Percentiles rank a stretch among this genome's conserved stretches.
Conservation (phyloP, 1,140 invertebrate genomes). For the Papilio aristodemus region DNA sequence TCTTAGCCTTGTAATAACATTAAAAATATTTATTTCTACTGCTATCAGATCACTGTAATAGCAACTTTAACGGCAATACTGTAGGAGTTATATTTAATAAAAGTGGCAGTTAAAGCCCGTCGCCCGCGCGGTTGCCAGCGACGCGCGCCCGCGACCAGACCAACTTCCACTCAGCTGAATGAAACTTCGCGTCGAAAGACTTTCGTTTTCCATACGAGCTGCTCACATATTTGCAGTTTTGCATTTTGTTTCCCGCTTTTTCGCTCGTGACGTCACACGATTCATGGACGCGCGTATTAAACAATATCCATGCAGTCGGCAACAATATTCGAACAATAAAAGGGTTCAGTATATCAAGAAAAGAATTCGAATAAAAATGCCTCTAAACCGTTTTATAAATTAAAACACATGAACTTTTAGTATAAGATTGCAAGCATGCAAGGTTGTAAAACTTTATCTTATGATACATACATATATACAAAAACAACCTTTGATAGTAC, state of each 20-base stretch:
- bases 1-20: background rate
- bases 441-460: too few species aligned
- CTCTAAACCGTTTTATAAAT: background rate
- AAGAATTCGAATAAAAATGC: too few species aligned
- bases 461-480: too few species aligned
- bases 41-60: background rate
- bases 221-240: conserved; percentile 70
- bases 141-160: conserved; percentile 46
- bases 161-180: conserved; percentile 74
- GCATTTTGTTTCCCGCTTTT: conserved; percentile 75
- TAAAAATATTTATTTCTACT: conserved; percentile 8
- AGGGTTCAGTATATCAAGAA: background rate
- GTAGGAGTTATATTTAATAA: background rate
- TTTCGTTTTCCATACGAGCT: conserved; percentile 77
- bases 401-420: too few species aligned
- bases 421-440: too few species aligned
- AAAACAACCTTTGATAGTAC: too few species aligned
- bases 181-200: conserved; percentile 70
- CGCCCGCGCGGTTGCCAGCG: conserved; percentile 3
- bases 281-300: conserved; percentile 49
- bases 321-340: background rate
- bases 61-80: background rate
- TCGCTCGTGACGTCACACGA: conserved; percentile 71
- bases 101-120: background rate
- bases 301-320: conserved; percentile 21